Evolutionary conservation across 37 sponge, comb jelly and placozoan species (phyloP).

Genomic region (Crambe crambe): DNA sequence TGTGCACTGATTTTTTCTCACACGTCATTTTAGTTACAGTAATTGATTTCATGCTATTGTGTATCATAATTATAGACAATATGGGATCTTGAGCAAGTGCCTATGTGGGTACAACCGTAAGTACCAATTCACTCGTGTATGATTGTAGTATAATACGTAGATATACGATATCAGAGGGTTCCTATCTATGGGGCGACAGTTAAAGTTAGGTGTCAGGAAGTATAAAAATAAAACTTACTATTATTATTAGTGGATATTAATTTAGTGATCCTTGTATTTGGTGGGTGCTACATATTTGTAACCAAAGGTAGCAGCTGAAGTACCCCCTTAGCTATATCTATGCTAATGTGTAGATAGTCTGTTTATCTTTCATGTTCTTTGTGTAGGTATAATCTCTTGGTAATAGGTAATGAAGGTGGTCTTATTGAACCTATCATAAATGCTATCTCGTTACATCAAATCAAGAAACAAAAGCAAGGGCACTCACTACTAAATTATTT

Average conservation of each 20-base stretch:
- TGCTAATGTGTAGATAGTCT: neutral
- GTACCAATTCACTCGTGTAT: constrained; percentile 9
- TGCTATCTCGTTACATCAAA: constrained; percentile 97
- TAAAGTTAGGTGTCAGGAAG: too few species aligned
- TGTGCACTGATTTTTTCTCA: too few species aligned
- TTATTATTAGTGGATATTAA: neutral
- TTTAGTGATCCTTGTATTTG: too few species aligned
- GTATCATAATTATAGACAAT: too few species aligned
- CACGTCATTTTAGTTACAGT: too few species aligned
- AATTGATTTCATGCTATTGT: too few species aligned
- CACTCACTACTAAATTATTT: constrained; percentile 76
- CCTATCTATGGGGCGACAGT: neutral
- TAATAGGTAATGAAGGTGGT: constrained; percentile 84
- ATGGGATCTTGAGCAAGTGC: constrained; percentile 83
- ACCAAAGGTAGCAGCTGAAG: too few species aligned
- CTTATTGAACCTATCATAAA: constrained; percentile 93
- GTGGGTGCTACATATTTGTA: too few species aligned
- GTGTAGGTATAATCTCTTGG: constrained; percentile 80
- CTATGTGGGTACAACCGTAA: constrained; percentile 85
- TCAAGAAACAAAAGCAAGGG: constrained; percentile 85
- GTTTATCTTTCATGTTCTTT: neutral
- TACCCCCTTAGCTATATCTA: too few species aligned
- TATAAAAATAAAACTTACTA: neutral
- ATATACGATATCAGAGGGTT: too few species aligned
- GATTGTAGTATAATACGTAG: too few species aligned